Base-by-base conservation (phyloP, 2,888 invertebrate species). In the Pyrocoelia pectoralis region DNA sequence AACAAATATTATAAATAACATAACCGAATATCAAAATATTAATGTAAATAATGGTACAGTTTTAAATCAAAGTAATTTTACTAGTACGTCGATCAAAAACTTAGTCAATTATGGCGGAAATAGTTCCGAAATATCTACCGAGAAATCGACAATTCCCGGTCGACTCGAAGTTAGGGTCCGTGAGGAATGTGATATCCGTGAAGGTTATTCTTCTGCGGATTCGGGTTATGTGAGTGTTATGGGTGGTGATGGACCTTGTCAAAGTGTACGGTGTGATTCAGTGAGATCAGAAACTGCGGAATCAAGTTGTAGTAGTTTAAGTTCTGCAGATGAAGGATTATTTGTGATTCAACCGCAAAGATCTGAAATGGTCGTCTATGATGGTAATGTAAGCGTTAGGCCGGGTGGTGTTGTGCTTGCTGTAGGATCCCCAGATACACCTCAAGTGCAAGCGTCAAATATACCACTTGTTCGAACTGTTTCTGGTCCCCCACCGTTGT, bases 201-300 rank as follows among this genome's bases (percentile, higher is more conserved):
- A 76, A 66, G 63, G 60, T 17, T 67, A 61, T 41, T 62, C 67
- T 28, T 62, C 68, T 17, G 62, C 67, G 28, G 70, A 70, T 41
- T 68, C 67, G 68, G 72, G 75, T 66, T 80, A 77, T 67, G 75
- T 77, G 70, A 77, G 77, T 63, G 80, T 81, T 66, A 74, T 80
- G 75, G 79, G 78, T 69, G 78, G 78, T 55, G 81, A 80, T 61
- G 74, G 75, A 62, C 73, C 77, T 64, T 62, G 71, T 58, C 61
- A 70, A 68, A 74, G 76, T 77, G 75, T 78, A 55, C 81, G 85
- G 55, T 85, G 86, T 76, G 86, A 86, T 74, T 86, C 86, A 58
- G 86, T 84, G 58, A 82, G 85, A 41, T 86, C 86, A 40, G 87
- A 87, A 73, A 82, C 86, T 59, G 86, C 85, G 41, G 86, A 86